Evolutionary conservation across 2,797 vertebrate species (phyloP), one percentile per base, ranked within the genome.

Genomic region (Cephalopachus bancanus): DNA sequence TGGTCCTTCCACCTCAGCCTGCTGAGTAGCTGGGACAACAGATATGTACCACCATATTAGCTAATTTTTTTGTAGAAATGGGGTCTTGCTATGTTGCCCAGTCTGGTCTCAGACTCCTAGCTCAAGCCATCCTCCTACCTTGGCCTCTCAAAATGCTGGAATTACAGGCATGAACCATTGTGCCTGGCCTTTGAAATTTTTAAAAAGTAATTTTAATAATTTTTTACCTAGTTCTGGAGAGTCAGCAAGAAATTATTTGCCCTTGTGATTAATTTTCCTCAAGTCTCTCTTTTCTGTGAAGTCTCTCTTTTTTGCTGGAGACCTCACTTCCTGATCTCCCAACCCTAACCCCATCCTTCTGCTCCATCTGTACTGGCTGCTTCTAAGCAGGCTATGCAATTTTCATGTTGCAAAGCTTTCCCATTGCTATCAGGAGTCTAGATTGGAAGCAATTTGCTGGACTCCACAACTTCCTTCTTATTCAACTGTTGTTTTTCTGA

Each of bases 211-310:
- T 44, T 44, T 44, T 44, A 44, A 44, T 44, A 44, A 44, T 44
- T 44, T 44, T 44, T 44, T 44, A 44, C 44, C 44, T 44, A 44
- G 44, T 44, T 44, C 44, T 44, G 44, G 44, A 44, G 44, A 44
- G 44, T 44, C 44, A 44, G 44, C 44, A 44, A 44, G 44, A 44
- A 7, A 22, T 75, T 93, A n/a, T 53, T 78, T 83, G 14, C 62
- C 62, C 49, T 64, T 92, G 76, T 14, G 76, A 60, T 79, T 94
- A 64, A 72, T 95, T 89, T 79, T 24, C 12, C 65, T 51, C 11
- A 59, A 85, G 37, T 7, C 83, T 83, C 10, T 78, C 69, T 96
- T 95, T 81, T 78, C 30, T 57, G 0, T 64, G 19, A 67, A 72
- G 37, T 11, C n/a, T 5, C 57, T 10, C 7, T 20, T 80, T 94